Percentiles rank a stretch among this genome's conserved stretches.
Conservation (phyloP, 2,797 vertebrate species). For the Lagorchestes hirsutus region DNA sequence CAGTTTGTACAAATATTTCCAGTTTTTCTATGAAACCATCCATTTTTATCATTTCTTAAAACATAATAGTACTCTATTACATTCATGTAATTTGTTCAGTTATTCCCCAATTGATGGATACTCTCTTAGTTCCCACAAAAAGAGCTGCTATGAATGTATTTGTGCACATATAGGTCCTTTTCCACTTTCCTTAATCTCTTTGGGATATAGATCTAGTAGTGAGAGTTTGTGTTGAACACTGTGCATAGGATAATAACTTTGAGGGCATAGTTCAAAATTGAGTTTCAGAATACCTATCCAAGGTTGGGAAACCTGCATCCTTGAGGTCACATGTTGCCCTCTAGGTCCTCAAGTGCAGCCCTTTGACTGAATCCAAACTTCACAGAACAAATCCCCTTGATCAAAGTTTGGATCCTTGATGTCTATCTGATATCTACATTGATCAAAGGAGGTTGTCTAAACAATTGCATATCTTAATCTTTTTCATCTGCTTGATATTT, state of each 20-base stretch:
- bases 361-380: too few species aligned
- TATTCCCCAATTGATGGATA: too few species aligned
- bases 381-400: too few species aligned
- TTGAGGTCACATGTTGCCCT: too few species aligned
- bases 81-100: too few species aligned
- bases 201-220: neutral
- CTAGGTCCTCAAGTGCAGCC: too few species aligned
- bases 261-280: neutral
- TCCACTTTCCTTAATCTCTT: neutral
- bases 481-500: neutral
- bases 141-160: neutral
- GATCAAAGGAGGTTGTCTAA: neutral
- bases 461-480: neutral
- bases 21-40: neutral
- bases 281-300: neutral
- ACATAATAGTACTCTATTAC: neutral
- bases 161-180: neutral
- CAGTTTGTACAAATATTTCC: neutral
- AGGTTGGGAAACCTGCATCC: too few species aligned
- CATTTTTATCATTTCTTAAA: neutral
- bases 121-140: neutral
- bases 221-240: neutral
- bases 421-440: neutral
- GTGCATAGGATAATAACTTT: neutral
- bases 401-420: neutral